phyloP scores from a whole-genome alignment of 2,113 vertebrate species.

The Cariama cristata region DNA sequence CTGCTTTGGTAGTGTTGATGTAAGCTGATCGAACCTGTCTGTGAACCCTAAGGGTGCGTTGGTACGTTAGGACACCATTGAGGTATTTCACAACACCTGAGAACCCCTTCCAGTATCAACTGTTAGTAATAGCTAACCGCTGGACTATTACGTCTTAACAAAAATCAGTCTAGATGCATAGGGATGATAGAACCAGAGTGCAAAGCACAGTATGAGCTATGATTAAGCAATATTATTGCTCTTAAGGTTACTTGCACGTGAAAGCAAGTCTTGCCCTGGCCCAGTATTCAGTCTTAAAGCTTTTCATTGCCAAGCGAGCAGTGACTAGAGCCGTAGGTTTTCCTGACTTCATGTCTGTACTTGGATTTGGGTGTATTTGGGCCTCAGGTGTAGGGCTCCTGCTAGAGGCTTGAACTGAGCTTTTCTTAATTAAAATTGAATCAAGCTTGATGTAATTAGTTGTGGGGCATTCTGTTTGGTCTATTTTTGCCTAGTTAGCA shows the following conservation, averaged over 20 bases:
- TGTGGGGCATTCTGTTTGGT: not conserved
- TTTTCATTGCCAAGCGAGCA: not conserved
- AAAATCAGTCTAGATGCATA: not conserved
- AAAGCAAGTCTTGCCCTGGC: not conserved
- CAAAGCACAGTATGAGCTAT: not conserved
- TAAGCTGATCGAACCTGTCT: not conserved
- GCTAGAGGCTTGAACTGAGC: not conserved
- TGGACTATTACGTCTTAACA: not conserved
- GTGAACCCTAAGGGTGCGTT: not conserved
- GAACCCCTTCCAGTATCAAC: not conserved
- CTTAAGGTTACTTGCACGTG: not conserved
- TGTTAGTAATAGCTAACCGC: not conserved
- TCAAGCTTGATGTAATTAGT: slow-evolving; percentile 13
- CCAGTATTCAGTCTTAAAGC: not conserved
- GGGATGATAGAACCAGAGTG: not conserved
- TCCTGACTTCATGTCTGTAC: not conserved
- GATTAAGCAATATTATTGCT: not conserved
- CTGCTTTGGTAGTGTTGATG: not conserved
- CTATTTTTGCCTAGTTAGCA: slow-evolving; percentile 21
- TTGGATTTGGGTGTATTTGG: not conserved
- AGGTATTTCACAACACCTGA: not conserved
- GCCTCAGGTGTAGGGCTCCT: not conserved
- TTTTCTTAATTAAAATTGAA: slow-evolving; percentile 30
- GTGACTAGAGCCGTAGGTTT: not conserved
- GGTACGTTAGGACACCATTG: not conserved